Evolutionary conservation across 2,113 vertebrate genomes (phyloP).

Genomic region (Xenotilapia leptura): DNA sequence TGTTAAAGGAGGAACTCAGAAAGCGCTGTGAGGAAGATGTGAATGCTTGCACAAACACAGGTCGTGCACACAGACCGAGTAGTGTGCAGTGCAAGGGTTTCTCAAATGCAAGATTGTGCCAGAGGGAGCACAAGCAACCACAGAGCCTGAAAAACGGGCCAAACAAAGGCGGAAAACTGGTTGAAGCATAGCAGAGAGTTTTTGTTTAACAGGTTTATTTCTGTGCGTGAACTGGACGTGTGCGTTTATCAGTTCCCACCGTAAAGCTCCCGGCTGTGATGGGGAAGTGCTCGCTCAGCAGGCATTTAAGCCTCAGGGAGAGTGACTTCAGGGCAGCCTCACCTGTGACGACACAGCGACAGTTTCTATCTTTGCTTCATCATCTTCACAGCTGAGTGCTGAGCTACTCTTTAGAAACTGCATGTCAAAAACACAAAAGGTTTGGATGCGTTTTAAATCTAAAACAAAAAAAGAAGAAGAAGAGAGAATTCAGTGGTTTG

Average conservation of each 20-base stretch:
- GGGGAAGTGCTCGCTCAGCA: not conserved
- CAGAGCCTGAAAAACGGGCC: slow-evolving; percentile 54
- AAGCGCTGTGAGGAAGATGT: not conserved
- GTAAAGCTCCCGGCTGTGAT: not conserved
- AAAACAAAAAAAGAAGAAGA: not conserved
- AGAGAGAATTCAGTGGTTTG: not conserved
- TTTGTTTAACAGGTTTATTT: not conserved
- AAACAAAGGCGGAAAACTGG: slow-evolving; percentile 40
- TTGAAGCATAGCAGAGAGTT: not conserved
- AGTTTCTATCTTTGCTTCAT: not conserved
- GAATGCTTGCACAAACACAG: slow-evolving; percentile 40
- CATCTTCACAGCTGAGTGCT: not conserved
- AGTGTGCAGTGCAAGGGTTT: slow-evolving; percentile 36
- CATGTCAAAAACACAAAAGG: not conserved
- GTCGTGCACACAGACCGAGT: slow-evolving; percentile 19
- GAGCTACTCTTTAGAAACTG: not conserved
- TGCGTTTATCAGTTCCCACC: not conserved
- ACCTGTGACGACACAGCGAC: not conserved
- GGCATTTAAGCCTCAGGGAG: not conserved
- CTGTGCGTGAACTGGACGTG: not conserved
- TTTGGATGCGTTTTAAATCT: not conserved
- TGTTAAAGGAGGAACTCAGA: slow-evolving; percentile 52
- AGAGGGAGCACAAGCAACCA: slow-evolving; percentile 16
- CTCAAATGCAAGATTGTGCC: slow-evolving; percentile 44
- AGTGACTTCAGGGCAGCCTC: not conserved